Conservation (phyloP, 2,113 vertebrate genomes). For the Scomber scombrus region DNA sequence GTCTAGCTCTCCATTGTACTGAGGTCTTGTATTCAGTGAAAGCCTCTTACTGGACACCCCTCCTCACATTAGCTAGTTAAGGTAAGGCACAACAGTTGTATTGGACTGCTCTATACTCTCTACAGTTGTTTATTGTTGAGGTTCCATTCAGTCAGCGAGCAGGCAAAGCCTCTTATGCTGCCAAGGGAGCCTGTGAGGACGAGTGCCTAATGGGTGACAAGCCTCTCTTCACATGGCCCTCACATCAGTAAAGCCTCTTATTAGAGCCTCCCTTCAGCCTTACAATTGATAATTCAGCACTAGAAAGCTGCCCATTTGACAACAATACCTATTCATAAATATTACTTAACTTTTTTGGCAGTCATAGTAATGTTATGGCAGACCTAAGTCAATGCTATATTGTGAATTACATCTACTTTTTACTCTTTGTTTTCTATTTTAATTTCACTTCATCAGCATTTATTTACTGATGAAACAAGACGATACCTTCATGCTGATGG, state of each 20-base stretch:
- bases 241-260: conserved; percentile 43
- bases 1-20: conserved; percentile 49
- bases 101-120: conserved; percentile 43
- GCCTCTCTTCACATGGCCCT: conserved; percentile 42
- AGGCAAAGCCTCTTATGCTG: conserved; percentile 62
- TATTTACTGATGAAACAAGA: too few species aligned
- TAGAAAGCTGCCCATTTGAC: conserved; percentile 18
- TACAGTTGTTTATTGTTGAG: conserved; percentile 63
- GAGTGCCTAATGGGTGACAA: conserved; percentile 25
- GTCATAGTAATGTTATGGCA: too few species aligned
- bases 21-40: conserved; percentile 50
- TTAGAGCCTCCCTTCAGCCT: conserved; percentile 25
- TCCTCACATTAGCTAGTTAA: conserved; percentile 40
- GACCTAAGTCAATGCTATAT: too few species aligned
- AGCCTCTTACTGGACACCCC: conserved; percentile 66
- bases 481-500: too few species aligned
- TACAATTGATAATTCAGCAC: conserved; percentile 34
- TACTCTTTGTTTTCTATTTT: not conserved
- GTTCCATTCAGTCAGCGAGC: conserved; percentile 40
- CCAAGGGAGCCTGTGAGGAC: conserved; percentile 51
- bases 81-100: conserved; percentile 38
- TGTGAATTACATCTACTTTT: too few species aligned
- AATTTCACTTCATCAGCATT: too few species aligned
- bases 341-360: not conserved
- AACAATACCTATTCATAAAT: not conserved